Conservation (phyloP, 2,888 invertebrate genomes). For the Tenthredo mesomela region DNA sequence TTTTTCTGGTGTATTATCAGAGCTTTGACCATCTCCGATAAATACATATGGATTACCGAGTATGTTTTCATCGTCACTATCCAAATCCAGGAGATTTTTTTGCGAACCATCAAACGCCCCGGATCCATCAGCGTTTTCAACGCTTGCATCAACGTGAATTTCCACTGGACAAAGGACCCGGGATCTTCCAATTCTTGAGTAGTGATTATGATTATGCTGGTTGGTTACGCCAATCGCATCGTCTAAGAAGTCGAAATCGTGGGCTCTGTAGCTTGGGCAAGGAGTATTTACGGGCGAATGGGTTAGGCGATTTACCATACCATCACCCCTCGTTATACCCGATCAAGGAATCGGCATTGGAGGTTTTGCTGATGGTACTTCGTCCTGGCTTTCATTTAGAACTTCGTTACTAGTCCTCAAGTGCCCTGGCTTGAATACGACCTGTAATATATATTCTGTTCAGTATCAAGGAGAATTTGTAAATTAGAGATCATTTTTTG, state of each 20-base stretch:
- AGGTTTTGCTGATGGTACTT: conserved; percentile 19
- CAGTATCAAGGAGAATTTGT: not conserved
- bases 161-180: conserved; percentile 64
- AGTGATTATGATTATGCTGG: conserved; percentile 13
- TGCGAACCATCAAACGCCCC: conserved; percentile 53
- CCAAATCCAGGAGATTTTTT: conserved; percentile 59
- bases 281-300: conserved; percentile 70
- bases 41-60: conserved; percentile 61
- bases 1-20: conserved; percentile 58
- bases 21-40: conserved; percentile 61
- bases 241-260: conserved; percentile 64
- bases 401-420: conserved; percentile 62
- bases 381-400: conserved; percentile 60
- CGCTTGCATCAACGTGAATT: conserved; percentile 59
- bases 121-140: conserved; percentile 37
- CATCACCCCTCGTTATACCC: conserved; percentile 62
- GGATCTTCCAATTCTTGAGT: not conserved
- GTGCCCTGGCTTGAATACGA: conserved; percentile 63
- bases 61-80: conserved; percentile 59
- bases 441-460: conserved; percentile 57
- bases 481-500: not conserved
- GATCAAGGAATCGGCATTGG: conserved; percentile 68
- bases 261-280: conserved; percentile 65
- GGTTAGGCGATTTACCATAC: conserved; percentile 68
- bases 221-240: conserved; percentile 59